Evolutionary conservation across 2,113 vertebrate genomes (phyloP).

Genomic region (Eulacestoma nigropectus): DNA sequence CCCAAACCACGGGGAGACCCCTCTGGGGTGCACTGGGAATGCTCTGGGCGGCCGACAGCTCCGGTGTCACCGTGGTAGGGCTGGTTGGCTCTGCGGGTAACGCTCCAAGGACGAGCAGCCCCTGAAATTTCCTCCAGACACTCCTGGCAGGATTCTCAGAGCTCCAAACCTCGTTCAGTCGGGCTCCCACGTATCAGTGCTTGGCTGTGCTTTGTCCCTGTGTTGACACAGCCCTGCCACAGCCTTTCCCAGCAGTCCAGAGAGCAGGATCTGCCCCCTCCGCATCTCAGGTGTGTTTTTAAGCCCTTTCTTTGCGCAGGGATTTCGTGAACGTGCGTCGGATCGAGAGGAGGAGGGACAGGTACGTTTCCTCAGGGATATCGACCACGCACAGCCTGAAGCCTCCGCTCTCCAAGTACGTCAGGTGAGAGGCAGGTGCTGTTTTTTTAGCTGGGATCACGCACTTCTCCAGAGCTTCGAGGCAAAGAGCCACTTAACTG

Average conservation of each 20-base stretch:
- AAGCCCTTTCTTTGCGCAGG: slow-evolving; percentile 61
- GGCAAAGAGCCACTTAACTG: not conserved
- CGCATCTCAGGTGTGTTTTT: not conserved
- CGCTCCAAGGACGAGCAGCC: not conserved
- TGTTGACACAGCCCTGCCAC: not conserved
- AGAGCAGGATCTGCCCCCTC: not conserved
- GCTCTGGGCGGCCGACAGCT: not conserved
- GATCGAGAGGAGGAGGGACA: slow-evolving; percentile 87
- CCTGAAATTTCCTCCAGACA: not conserved
- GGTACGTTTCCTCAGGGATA: slow-evolving; percentile 90
- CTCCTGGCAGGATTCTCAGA: not conserved
- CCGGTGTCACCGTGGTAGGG: rapidly evolving
- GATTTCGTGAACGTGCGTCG: slow-evolving; percentile 95
- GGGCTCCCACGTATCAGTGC: not conserved
- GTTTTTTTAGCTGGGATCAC: not conserved
- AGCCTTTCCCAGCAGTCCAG: not conserved
- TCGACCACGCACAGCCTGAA: slow-evolving; percentile 83
- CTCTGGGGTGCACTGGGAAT: not conserved
- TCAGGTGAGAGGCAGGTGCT: slow-evolving; percentile 78
- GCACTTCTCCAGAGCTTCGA: not conserved
- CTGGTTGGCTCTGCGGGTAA: not conserved
- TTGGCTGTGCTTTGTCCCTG: not conserved
- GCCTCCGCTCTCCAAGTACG: slow-evolving; percentile 82
- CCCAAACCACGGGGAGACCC: not conserved
- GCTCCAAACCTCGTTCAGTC: not conserved